Evolutionary conservation across 2,113 vertebrate genomes (phyloP).

Genomic region (Agelaius tricolor): DNA sequence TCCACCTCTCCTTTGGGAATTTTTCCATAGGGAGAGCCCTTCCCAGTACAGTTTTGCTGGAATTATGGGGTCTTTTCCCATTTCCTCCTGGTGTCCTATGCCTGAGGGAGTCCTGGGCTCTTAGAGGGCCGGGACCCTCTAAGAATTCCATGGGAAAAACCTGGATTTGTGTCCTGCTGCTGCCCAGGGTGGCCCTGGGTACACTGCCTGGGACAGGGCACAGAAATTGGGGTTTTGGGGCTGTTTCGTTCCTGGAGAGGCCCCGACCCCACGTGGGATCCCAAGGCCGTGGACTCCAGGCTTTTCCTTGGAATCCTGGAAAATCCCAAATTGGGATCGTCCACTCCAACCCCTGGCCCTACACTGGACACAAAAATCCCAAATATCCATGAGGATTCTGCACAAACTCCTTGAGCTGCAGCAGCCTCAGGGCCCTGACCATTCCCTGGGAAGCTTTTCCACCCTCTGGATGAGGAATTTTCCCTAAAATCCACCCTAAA

Average conservation of each 20-base stretch:
- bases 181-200: not conserved
- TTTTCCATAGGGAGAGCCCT: not conserved
- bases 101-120: not conserved
- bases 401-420: not conserved
- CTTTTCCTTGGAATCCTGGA: not conserved
- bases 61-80: rapidly evolving
- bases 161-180: not conserved
- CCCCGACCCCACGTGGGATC: rapidly evolving
- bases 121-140: not conserved
- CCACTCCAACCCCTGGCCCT: not conserved
- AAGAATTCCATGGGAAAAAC: not conserved
- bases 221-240: not conserved
- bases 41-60: rapidly evolving
- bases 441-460: not conserved
- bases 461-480: not conserved
- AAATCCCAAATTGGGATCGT: rapidly evolving
- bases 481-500: not conserved
- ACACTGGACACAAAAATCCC: not conserved
- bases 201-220: no score
- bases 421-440: no score
- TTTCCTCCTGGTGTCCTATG: rapidly evolving
- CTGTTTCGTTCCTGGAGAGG: not conserved
- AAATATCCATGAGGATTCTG: rapidly evolving
- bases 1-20: not conserved
- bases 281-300: not conserved